Conservation (phyloP, 2,888 invertebrate species). For the Drosophila meridiana region DNA sequence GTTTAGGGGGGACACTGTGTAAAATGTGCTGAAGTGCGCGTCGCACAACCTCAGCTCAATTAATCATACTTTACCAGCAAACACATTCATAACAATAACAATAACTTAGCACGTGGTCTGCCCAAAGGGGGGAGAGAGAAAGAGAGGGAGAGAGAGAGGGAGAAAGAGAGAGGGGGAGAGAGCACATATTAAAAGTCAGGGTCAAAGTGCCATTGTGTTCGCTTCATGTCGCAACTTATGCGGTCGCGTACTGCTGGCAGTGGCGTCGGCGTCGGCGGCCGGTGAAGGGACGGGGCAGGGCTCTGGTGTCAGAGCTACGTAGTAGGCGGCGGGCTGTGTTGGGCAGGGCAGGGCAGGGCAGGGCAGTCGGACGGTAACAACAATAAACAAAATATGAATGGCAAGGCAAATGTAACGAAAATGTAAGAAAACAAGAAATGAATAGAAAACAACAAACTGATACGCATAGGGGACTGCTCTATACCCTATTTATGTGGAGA, state of each 20-base stretch:
- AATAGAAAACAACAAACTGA: constrained; percentile 5
- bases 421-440: constrained; percentile 49
- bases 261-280: background rate
- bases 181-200: constrained; percentile 71
- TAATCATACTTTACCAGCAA: constrained; percentile 68
- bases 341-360: background rate
- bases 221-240: constrained; percentile 55
- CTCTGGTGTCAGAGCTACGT: background rate
- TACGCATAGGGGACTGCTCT: background rate
- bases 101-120: constrained; percentile 65
- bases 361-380: constrained; percentile 42
- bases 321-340: background rate
- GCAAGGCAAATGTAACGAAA: constrained; percentile 74
- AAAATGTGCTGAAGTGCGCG: constrained; percentile 53
- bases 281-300: too few relatives aligned
- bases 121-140: background rate
- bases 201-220: constrained; percentile 74
- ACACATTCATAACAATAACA: constrained; percentile 72
- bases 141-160: background rate
- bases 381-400: constrained; percentile 76
- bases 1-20: background rate
- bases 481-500: constrained; percentile 5
- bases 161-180: background rate
- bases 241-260: constrained; percentile 18
- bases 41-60: constrained; percentile 58